Conservation (phyloP, 2,797 vertebrate species). For the Sebastes taczanowskii region DNA sequence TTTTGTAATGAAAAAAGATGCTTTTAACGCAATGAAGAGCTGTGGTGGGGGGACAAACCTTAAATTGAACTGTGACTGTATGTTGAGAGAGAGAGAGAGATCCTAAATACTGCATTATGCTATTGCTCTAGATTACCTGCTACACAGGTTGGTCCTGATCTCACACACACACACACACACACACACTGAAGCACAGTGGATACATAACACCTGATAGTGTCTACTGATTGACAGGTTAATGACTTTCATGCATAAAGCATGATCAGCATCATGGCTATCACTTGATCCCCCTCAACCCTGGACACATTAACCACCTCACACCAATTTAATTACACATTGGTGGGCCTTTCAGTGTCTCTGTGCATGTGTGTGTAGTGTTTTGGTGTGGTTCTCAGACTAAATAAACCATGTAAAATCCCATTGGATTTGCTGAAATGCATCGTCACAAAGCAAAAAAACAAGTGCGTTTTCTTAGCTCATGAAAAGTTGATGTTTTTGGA, state of each 20-base stretch:
- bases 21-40: neutral
- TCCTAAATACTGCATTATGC: slow-evolving; percentile 1
- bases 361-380: neutral
- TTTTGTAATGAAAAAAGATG: neutral
- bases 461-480: neutral
- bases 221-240: slow-evolving; percentile 68
- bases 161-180: slow-evolving; percentile 17
- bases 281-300: slow-evolving; percentile 66
- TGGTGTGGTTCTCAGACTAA: neutral
- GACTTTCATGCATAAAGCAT: slow-evolving; percentile 76
- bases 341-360: neutral
- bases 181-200: slow-evolving; percentile 15
- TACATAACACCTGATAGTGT: slow-evolving; percentile 58
- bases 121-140: slow-evolving; percentile 23
- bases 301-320: slow-evolving; percentile 59
- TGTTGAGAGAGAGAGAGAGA: neutral
- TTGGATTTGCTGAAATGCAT: neutral
- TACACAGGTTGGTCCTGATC: slow-evolving; percentile 23
- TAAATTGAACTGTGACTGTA: neutral
- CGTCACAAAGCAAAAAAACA: neutral
- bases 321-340: slow-evolving; percentile 73
- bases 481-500: neutral
- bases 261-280: slow-evolving; percentile 62
- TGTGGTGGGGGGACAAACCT: no score
- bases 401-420: neutral